Conservation (phyloP, 2,113 vertebrate genomes). For the Chinchilla lanigera region DNA sequence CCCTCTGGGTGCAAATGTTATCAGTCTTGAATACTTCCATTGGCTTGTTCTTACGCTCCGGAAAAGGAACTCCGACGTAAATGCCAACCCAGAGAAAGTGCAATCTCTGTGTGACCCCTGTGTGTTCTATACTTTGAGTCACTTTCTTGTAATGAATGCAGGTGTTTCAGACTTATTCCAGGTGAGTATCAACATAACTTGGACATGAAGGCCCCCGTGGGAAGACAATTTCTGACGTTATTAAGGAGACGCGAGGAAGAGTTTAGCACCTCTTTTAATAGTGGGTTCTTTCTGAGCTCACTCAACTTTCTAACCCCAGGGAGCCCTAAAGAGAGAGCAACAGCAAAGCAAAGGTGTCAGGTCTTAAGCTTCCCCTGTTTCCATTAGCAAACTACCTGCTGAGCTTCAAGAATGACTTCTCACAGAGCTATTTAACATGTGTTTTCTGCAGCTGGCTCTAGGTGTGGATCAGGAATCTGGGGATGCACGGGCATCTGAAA, state of each 20-base stretch:
- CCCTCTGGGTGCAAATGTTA: too few relatives aligned
- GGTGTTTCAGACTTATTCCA: slow-evolving; percentile 5
- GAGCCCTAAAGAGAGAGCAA: not conserved
- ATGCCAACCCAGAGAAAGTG: not conserved
- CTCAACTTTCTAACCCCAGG: not conserved
- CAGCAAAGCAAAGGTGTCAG: not conserved
- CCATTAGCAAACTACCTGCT: slow-evolving; percentile 20
- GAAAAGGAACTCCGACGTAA: rapidly evolving
- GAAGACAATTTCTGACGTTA: not conserved
- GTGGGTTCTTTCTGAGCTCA: slow-evolving; percentile 8
- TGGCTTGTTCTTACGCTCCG: rapidly evolving
- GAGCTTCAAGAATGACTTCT: not conserved
- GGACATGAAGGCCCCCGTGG: not conserved
- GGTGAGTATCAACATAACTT: not conserved
- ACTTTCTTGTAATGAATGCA: not conserved
- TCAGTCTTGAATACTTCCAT: not conserved
- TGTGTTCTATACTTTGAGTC: not conserved
- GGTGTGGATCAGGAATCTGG: not conserved
- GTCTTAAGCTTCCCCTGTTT: not conserved
- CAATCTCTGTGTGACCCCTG: not conserved
- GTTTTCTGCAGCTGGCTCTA: not conserved
- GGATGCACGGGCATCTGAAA: not conserved
- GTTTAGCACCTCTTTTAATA: not conserved
- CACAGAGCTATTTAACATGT: not conserved
- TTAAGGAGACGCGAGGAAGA: not conserved